Evolutionary conservation across 2,113 vertebrate species (phyloP).

Genomic region (Gymnorhina tibicen): DNA sequence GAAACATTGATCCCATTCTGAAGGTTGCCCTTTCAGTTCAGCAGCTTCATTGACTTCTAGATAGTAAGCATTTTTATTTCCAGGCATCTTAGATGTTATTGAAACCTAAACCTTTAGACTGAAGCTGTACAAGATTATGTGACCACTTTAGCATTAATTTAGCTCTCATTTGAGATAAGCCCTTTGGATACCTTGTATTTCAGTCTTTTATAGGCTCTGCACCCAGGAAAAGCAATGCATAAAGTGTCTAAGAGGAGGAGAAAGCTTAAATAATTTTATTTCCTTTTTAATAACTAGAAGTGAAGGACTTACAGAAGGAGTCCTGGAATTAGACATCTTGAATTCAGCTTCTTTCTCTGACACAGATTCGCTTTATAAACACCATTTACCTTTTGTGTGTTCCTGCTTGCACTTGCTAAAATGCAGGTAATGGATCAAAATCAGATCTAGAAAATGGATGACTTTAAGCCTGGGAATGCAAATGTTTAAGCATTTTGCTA

Average conservation of each 20-base stretch:
- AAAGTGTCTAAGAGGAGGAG: not conserved
- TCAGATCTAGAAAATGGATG: not conserved
- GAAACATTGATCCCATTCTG: not conserved
- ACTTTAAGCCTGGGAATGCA: not conserved
- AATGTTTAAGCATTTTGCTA: not conserved
- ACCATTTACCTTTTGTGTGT: not conserved
- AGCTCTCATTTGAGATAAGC: not conserved
- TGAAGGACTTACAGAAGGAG: not conserved
- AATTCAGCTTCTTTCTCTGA: not conserved
- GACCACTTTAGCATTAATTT: not conserved
- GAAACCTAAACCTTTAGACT: not conserved
- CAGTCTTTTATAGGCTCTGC: not conserved
- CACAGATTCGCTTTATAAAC: not conserved
- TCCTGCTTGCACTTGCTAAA: not conserved
- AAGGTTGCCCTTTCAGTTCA: constrained; percentile 41
- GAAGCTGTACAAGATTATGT: not conserved
- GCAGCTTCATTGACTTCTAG: constrained; percentile 48
- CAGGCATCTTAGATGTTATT: not conserved
- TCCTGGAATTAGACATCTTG: not conserved
- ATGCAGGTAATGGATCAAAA: not conserved
- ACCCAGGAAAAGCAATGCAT: not conserved
- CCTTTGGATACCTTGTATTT: not conserved
- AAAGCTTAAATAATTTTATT: not conserved
- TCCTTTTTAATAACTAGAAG: not conserved
- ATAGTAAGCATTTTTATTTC: constrained; percentile 35